Conservation (phyloP, 2,888 invertebrate genomes). For the Phytoseiulus persimilis region DNA sequence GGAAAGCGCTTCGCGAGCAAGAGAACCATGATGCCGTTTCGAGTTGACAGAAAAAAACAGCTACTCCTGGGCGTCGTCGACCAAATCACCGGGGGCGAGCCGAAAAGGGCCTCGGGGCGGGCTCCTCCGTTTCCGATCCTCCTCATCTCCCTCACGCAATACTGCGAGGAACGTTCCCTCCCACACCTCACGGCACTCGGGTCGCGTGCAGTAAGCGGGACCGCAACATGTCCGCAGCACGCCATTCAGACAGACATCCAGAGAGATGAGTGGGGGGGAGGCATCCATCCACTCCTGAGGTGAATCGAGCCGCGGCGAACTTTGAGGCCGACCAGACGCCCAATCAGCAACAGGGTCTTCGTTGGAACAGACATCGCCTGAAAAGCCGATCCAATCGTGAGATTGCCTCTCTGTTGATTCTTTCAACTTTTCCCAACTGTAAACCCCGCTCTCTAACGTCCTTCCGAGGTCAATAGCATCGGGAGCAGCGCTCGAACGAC, state of each 20-base stretch:
- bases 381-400: not conserved
- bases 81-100: too few relatives aligned
- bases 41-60: too few relatives aligned
- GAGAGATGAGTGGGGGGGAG: not conserved
- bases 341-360: not conserved
- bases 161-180: too few relatives aligned
- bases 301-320: not conserved
- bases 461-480: not conserved
- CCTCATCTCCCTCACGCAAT: too few relatives aligned
- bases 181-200: too few relatives aligned
- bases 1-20: too few relatives aligned
- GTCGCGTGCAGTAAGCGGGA: too few relatives aligned
- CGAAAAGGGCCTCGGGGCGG: too few relatives aligned
- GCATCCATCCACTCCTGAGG: not conserved
- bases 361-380: not conserved
- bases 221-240: not conserved
- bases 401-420: slow-evolving; percentile 5
- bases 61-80: too few relatives aligned
- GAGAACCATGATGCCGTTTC: too few relatives aligned
- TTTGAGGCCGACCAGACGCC: not conserved
- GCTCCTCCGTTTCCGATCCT: too few relatives aligned
- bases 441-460: not conserved
- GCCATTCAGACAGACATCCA: not conserved
- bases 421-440: not conserved
- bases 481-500: not conserved